Evolutionary conservation across 2,797 vertebrate species (phyloP), one percentile per base, ranked within the genome.

Genomic region (Sebastes matsubarae): DNA sequence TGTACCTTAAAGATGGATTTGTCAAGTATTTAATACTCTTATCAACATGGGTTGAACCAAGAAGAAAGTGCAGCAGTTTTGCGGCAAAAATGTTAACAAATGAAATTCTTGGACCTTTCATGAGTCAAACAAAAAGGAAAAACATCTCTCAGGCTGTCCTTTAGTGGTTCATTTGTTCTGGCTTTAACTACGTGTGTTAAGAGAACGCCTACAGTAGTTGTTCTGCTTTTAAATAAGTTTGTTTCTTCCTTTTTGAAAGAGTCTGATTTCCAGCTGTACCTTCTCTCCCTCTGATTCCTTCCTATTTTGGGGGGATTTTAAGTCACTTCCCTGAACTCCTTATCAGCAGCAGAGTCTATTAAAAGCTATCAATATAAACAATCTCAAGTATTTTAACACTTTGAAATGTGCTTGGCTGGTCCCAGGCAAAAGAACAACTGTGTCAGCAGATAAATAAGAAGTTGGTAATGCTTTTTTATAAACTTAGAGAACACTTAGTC

Each of bases 291-390:
- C 65, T 24, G 22, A 25, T 18, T 72, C 11, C 34, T 50, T 25
- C 12, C 18, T 27, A 11, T 46, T 64, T 67, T n/a, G 2, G 22
- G 18, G 10, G 16, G 14, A 3, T 4, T 50, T 2, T 4, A 50
- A 36, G 9, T 65, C 36, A 8, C 13, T 1, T 14, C 42, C 6
- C 14, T 36, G 4, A 63, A 27, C 2, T 61, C 16, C 25, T 38
- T 22, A 50, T 82, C 72, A 75, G 77, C 72, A 69, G n/a, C 73
- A 60, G 18, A 64, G 27, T 32, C 2, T 2, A 60, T n/a, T 38
- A 8, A 46, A 58, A 38, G 4, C 24, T 42, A 54, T 70, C 63
- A 18, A 2, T 54, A 2, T 6, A 20, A 25, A 77, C 10, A 1
- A 52, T 78, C 38, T 72, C n/a, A 58, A 57, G 22, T 11, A 52